Base-by-base conservation (phyloP, 2,113 vertebrate species). In the Orcinus orca region DNA sequence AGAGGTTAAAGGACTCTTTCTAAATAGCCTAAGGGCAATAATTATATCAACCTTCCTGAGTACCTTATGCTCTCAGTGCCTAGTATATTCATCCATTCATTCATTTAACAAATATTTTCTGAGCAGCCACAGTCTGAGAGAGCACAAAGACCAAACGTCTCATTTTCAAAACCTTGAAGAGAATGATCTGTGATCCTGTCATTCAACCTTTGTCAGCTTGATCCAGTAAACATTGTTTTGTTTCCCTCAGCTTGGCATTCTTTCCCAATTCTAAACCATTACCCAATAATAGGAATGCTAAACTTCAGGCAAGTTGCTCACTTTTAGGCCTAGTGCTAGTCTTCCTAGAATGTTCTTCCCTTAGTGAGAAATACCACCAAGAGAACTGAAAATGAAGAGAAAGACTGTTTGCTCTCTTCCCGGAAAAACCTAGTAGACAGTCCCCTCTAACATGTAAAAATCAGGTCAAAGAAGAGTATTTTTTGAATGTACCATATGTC, bases 51-150 rank as follows among this genome's bases (percentile, higher is more conserved):
- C 65, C 53, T 91, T 95, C 33, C 5, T 63, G 53, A 74, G 21
- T 71, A 47, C 12, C 26, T 53, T 85, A 20, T 47, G 47, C 33
- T 50, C 74, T 92, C 65, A 47, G 15, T 87, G 11, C 23, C 41
- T 95, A 13, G 0, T 26, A 14, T 58, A 83, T 38, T 44, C 38
- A 92, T 53, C 23, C 67, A 70, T 76, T 47, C 44, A 55, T 77
- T 92, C 47, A 86, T 79, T 93, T 53, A 63, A 47, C 25, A 89
- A 83, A 79, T 58, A 71, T 50, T 95, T 95, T 95, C 82, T 76
- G 70, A 88, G 26, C 36, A 90, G 23, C 33, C 62, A 36, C 25
- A 77, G 31, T 81, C 38, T 44, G 60, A 53, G 21, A 90, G 77
- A 84, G 77, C 41, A 73, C 73, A 80, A 29, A 94, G 21, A 47